Percentiles rank a stretch among this genome's conserved stretches.
phyloP scores from a whole-genome alignment of 37 sponge, comb jelly and placozoan genomes.

The Aphrocallistes beatrix region DNA sequence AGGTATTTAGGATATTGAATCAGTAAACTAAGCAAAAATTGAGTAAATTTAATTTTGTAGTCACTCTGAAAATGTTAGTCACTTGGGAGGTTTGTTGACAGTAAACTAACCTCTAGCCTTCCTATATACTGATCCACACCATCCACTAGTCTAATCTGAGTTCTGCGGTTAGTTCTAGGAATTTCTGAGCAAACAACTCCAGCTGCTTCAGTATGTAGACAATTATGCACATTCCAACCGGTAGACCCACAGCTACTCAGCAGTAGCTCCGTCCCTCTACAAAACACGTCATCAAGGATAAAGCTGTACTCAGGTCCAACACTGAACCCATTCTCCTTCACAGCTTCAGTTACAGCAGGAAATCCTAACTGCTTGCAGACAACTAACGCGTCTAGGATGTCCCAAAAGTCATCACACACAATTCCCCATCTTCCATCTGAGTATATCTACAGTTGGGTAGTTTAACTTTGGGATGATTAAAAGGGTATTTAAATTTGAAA shows the following conservation, averaged over 20 bases:
- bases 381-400: not conserved
- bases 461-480: no score
- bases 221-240: conserved; percentile 7
- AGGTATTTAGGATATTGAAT: no score
- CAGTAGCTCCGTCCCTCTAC: not conserved
- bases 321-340: not conserved
- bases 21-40: no score
- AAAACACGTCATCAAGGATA: not conserved
- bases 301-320: not conserved
- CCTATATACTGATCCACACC: not conserved
- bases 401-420: not conserved
- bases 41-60: no score
- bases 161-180: not conserved
- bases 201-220: not conserved
- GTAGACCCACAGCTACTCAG: not conserved
- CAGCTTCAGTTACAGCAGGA: not conserved
- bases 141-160: not conserved
- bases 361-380: not conserved
- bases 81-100: no score
- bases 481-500: no score
- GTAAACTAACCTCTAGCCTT: not conserved
- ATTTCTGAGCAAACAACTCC: not conserved
- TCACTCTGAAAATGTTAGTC: no score
- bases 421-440: not conserved
- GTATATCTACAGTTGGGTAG: not conserved